Evolutionary conservation across 2,797 vertebrate species (phyloP), one percentile per base, ranked within the genome.

Genomic region (Harpagifer antarcticus): DNA sequence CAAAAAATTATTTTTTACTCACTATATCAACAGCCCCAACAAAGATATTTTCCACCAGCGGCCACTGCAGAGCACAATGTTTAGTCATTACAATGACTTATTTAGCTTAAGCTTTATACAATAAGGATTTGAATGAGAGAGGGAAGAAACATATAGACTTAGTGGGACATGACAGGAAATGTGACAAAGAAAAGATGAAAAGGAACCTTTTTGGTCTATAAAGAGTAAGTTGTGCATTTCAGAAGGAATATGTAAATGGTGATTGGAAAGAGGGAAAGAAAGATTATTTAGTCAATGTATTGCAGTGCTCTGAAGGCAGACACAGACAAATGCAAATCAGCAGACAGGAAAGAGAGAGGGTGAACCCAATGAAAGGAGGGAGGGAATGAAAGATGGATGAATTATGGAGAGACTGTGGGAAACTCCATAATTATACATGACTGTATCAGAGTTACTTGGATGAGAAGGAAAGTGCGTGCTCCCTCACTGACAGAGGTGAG

Each of bases 371-470:
- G 66, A 79, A 79, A 86, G 31, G 58, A 74, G 52, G 73, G 66
- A 76, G 69, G 74, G 81, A 70, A 66, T 12, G 3, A 53, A 54
- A 76, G 75, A 85, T 59, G 56, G 72, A 88, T 90, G 81, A 85
- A 89, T 85, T 86, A 87, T 83, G 69, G 73, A 89, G 69, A 84
- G 57, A 84, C 78, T 79, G 73, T 72, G 49, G 79, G 72, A 77
- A 82, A 74, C 70, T 87, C 81, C 68, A 49, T 84, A 80, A 90
- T 90, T 83, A 89, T 81, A 84, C 73, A 87, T 82, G 79, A 78
- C 83, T 90, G 74, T 78, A 77, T 91, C 79, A 87, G 60, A 86
- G 76, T 74, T 62, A 65, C 83, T 81, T 81, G 62, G 72, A 49
- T 83, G 60, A 80, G 68, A 74, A 70, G 68, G 58, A 76, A 81